Conservation (phyloP, 2,797 vertebrate species). For the Liasis olivaceus region DNA sequence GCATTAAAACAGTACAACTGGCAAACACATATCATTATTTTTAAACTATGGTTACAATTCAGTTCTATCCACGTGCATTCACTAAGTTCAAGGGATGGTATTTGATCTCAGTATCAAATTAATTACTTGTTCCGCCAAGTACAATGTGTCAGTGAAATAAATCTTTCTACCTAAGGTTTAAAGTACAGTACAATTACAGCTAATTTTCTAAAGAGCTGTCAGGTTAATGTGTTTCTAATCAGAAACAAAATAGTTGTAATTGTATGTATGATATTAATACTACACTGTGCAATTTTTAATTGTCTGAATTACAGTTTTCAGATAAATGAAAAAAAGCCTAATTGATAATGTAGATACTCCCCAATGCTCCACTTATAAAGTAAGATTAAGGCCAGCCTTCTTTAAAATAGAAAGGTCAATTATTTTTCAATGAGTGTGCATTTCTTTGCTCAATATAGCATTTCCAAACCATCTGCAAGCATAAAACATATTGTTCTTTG, state of each 20-base stretch:
- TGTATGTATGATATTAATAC: neutral
- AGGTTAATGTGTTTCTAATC: neutral
- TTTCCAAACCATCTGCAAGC: slow-evolving; percentile 4
- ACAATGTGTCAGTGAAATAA: neutral
- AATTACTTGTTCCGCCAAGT: neutral
- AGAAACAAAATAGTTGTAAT: slow-evolving; percentile 1
- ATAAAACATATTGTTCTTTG: slow-evolving; percentile 42
- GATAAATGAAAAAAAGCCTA: neutral
- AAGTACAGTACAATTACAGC: neutral
- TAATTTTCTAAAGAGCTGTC: neutral
- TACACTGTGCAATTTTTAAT: neutral
- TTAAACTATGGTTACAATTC: neutral
- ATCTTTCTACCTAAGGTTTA: neutral
- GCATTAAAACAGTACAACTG: neutral
- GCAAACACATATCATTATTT: neutral
- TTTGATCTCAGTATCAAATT: neutral
- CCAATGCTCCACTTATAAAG: neutral
- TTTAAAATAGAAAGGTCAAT: neutral
- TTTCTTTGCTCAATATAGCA: slow-evolving; percentile 1
- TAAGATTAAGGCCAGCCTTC: neutral
- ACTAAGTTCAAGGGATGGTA: neutral
- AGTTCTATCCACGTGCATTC: neutral
- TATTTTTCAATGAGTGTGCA: neutral
- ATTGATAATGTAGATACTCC: neutral
- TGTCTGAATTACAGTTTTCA: neutral